Evolutionary conservation across 2,797 vertebrate genomes (phyloP).

Genomic region (Falco peregrinus): DNA sequence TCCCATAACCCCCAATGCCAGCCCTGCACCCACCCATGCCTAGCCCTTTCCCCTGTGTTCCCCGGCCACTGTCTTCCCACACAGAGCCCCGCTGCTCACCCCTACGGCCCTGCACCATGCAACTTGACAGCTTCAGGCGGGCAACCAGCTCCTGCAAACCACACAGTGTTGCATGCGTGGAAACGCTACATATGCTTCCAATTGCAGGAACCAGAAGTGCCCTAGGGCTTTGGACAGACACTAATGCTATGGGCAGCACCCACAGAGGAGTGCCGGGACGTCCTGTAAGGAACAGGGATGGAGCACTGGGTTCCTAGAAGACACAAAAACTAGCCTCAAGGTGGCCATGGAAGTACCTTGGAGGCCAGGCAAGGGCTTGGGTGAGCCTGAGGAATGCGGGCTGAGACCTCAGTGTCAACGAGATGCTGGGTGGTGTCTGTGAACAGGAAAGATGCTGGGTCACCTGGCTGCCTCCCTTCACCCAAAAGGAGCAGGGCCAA

Average conservation of each 20-base stretch:
- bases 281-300: not conserved
- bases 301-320: not conserved
- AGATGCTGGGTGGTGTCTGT: no score
- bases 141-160: not conserved
- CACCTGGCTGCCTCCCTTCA: not conserved
- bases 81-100: rapidly evolving
- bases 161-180: not conserved
- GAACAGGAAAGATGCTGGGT: not conserved
- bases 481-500: not conserved
- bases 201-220: not conserved
- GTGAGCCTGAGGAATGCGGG: rapidly evolving
- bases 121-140: not conserved
- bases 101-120: not conserved
- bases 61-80: not conserved
- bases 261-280: not conserved
- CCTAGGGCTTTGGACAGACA: not conserved
- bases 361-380: not conserved
- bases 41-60: not conserved
- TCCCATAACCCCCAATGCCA: not conserved
- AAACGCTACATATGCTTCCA: not conserved
- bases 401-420: not conserved
- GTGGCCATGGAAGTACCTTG: not conserved
- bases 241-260: not conserved
- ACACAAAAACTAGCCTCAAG: not conserved
- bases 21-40: not conserved